A percentile compares a stretch with the other conserved stretches of the same genome.
Evolutionary conservation across 1,140 invertebrate species (phyloP).

Genomic region (Drosophila suzukii): DNA sequence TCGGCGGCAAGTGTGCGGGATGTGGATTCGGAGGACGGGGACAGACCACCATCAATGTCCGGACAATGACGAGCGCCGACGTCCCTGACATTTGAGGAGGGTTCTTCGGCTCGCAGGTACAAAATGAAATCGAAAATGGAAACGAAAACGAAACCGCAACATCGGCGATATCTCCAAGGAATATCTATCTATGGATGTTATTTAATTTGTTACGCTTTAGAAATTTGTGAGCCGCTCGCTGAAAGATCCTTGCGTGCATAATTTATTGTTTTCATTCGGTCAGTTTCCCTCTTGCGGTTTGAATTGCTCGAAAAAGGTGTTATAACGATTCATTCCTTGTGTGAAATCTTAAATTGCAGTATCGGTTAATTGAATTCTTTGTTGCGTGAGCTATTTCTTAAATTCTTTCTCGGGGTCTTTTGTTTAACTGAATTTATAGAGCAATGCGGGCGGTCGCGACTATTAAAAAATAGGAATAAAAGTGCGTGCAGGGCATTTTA

Average conservation of each 20-base stretch:
- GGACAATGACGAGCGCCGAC: constrained; percentile 71
- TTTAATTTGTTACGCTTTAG: constrained; percentile 74
- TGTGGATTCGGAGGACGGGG: background rate
- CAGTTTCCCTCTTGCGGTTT: constrained; percentile 54
- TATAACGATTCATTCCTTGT: constrained; percentile 53
- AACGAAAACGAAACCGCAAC: constrained; percentile 69
- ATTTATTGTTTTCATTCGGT: constrained; percentile 62
- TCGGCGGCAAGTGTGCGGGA: constrained; percentile 25
- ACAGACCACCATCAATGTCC: constrained; percentile 76
- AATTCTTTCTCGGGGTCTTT: constrained; percentile 37
- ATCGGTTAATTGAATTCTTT: constrained; percentile 63
- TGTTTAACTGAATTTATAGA: constrained; percentile 53
- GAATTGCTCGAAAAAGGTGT: constrained; percentile 62
- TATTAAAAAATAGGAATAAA: constrained; percentile 51
- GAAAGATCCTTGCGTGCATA: constrained; percentile 72
- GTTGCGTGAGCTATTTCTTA: constrained; percentile 69
- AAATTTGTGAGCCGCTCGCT: constrained; percentile 45
- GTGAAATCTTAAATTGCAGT: constrained; percentile 80
- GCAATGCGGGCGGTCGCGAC: constrained; percentile 71
- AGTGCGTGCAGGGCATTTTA: constrained; percentile 64
- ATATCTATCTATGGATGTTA: constrained; percentile 57
- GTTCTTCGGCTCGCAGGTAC: constrained; percentile 56
- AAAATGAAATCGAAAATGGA: constrained; percentile 70
- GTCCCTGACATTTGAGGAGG: constrained; percentile 70
- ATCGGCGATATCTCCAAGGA: constrained; percentile 41